Conservation (phyloP, 1,140 invertebrate genomes). For the Aporrectodea caliginosa region DNA sequence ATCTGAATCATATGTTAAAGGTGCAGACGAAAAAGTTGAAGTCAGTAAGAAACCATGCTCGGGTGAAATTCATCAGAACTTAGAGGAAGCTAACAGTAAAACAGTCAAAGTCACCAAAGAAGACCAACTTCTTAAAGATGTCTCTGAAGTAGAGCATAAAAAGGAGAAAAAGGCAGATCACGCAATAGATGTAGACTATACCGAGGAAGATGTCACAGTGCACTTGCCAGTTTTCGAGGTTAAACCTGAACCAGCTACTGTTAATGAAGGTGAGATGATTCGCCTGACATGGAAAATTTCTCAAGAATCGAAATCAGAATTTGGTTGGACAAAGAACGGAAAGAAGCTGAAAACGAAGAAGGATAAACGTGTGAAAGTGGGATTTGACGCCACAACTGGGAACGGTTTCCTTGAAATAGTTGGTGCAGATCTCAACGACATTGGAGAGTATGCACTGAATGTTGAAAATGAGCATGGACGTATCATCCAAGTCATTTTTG, state of each 20-base stretch:
- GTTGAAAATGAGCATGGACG: neutral
- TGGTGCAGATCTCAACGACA: neutral
- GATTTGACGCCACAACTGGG: neutral
- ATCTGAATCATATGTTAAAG: too few relatives aligned
- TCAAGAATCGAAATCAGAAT: neutral
- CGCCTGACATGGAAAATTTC: slow-evolving; percentile 19
- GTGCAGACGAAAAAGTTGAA: too few relatives aligned
- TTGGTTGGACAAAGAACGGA: neutral
- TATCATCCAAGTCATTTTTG: neutral
- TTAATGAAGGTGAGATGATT: slow-evolving; percentile 17
- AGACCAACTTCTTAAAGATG: too few relatives aligned
- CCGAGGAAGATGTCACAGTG: neutral
- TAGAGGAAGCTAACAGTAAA: too few relatives aligned
- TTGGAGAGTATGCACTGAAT: neutral
- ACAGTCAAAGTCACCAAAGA: too few relatives aligned
- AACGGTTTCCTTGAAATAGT: neutral
- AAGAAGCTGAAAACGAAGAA: neutral
- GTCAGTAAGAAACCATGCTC: too few relatives aligned
- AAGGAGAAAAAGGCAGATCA: neutral
- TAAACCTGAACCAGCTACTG: slow-evolving; percentile 8
- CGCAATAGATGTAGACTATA: neutral
- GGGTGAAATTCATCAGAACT: too few relatives aligned
- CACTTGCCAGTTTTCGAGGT: slow-evolving; percentile 3
- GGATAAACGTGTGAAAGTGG: neutral
- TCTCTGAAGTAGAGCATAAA: neutral